These are phyloP conservation scores for Suricata suricatta DNA, from an alignment of 2,113 vertebrate genomes.

Conservation along the genomic window DNA sequence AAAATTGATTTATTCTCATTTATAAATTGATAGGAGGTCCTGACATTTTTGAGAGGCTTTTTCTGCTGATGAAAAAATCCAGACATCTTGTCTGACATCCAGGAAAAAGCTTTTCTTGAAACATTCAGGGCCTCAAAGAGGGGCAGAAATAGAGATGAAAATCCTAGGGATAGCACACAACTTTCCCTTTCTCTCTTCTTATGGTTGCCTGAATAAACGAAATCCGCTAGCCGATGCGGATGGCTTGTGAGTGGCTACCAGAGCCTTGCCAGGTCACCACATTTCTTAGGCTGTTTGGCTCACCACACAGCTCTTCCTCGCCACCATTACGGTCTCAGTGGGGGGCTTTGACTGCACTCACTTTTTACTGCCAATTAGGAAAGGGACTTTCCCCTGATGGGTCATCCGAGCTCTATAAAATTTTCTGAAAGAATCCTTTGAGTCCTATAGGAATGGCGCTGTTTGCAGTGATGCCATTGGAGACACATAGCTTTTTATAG, in stretches of 20 bases:
- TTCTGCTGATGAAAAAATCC: constrained; percentile 44
- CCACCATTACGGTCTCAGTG: neutral
- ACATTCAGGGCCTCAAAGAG: neutral
- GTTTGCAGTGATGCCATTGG: constrained; percentile 59
- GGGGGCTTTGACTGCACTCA: constrained; percentile 28
- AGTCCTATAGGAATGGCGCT: constrained; percentile 58
- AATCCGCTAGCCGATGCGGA: constrained; percentile 3
- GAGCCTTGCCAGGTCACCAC: constrained; percentile 33
- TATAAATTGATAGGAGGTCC: constrained; percentile 56
- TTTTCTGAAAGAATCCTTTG: constrained; percentile 67
- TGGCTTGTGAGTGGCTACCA: constrained; percentile 30
- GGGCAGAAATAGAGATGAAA: constrained; percentile 55
- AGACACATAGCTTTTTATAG: constrained; percentile 61
- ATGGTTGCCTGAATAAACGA: constrained; percentile 24
- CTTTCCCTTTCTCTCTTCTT: neutral
- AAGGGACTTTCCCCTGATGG: constrained; percentile 50
- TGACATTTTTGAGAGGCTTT: constrained; percentile 43
- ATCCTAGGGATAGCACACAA: neutral
- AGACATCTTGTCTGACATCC: constrained; percentile 38
- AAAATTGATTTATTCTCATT: constrained; percentile 4
- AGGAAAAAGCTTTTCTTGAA: constrained; percentile 14
- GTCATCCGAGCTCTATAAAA: neutral
- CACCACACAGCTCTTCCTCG: neutral
- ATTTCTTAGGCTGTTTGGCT: neutral
- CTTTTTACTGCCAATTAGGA: constrained; percentile 64